These are phyloP conservation scores for Dioctria rufipes DNA, from an alignment of 2,888 invertebrate genomes.

Conservation along the genomic window DNA sequence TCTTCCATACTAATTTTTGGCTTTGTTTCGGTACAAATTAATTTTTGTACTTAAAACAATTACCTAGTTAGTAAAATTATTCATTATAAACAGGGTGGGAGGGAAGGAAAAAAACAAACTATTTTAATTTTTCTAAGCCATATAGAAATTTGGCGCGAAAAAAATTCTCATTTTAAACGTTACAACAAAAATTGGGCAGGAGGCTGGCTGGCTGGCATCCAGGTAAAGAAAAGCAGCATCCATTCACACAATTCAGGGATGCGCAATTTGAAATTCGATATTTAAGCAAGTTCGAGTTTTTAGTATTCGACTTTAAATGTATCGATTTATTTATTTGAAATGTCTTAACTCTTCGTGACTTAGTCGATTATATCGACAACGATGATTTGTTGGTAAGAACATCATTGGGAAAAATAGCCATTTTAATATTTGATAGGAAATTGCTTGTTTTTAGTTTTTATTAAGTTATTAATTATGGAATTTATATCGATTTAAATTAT, in stretches of 20 bases:
- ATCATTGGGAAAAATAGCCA: too few species aligned
- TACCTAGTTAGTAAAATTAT: constrained; percentile 6
- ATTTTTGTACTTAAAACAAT: background rate
- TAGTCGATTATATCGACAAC: too few species aligned
- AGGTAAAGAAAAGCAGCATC: background rate
- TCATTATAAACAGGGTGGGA: background rate
- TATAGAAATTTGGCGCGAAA: too few species aligned
- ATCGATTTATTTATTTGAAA: too few species aligned
- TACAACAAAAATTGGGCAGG: background rate
- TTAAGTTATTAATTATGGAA: too few species aligned
- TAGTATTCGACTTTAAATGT: background rate
- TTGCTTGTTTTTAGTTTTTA: too few species aligned
- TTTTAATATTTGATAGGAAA: too few species aligned
- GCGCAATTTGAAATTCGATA: constrained; percentile 22
- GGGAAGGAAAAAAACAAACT: background rate
- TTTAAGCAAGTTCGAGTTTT: constrained; percentile 8
- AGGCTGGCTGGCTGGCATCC: background rate
- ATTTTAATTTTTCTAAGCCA: too few species aligned
- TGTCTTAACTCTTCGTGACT: too few species aligned
- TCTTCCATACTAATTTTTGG: background rate
- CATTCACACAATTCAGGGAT: constrained; percentile 5
- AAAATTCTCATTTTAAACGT: too few species aligned
- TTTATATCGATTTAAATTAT: too few species aligned
- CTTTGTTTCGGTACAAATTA: constrained; percentile 5
- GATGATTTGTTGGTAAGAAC: too few species aligned